Conservation (phyloP, 2,113 vertebrate genomes). For the Rissa tridactyla region DNA sequence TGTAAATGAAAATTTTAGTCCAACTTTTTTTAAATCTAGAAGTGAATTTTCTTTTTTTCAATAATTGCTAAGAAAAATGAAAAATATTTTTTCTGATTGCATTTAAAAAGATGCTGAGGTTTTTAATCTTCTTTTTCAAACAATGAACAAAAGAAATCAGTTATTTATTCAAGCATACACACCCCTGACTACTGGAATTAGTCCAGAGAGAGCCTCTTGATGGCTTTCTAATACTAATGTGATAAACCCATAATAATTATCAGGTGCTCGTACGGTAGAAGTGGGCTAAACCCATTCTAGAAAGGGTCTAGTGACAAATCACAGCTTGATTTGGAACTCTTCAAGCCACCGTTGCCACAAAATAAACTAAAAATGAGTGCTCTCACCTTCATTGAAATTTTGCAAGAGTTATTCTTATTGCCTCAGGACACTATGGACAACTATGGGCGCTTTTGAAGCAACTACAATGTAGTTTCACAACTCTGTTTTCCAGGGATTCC, state of each 20-base stretch:
- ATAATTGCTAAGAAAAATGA: neutral
- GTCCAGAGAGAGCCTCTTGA: neutral
- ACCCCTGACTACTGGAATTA: neutral
- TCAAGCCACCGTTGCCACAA: neutral
- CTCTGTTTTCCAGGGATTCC: neutral
- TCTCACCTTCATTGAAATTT: neutral
- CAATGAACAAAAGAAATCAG: neutral
- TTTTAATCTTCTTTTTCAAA: neutral
- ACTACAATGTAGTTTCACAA: neutral
- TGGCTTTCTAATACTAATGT: neutral
- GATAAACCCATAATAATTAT: neutral
- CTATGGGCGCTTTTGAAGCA: neutral
- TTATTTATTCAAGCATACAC: neutral
- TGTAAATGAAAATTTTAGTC: neutral
- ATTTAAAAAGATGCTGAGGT: neutral
- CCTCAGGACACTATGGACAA: neutral
- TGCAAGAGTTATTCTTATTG: neutral
- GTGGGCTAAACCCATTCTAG: neutral
- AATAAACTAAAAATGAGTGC: neutral
- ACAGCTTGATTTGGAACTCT: neutral
- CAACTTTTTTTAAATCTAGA: neutral
- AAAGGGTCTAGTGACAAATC: neutral
- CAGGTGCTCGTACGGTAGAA: neutral
- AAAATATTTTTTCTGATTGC: neutral
- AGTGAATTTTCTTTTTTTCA: neutral